A percentile compares a stretch with the other conserved stretches of the same genome.
phyloP scores from a whole-genome alignment of 2,888 invertebrate species.

The Callimorpha dominula region DNA sequence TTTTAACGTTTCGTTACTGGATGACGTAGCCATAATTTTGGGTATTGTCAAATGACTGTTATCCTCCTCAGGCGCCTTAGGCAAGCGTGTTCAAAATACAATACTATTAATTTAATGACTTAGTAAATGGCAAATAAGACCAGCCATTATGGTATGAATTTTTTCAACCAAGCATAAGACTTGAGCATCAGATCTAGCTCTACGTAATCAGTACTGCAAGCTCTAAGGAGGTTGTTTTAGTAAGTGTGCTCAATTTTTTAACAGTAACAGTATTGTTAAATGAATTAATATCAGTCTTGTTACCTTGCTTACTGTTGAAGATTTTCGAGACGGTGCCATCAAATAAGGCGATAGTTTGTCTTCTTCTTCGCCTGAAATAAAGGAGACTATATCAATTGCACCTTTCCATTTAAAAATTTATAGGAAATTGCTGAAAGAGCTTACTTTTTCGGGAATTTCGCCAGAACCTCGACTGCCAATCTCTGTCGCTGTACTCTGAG shows the following conservation, averaged over 20 bases:
- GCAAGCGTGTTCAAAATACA: conserved; percentile 61
- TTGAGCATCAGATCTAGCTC: neutral
- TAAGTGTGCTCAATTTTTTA: neutral
- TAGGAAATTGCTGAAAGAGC: conserved; percentile 20
- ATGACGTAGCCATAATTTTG: conserved; percentile 90
- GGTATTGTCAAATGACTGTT: conserved; percentile 90
- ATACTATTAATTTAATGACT: neutral
- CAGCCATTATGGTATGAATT: neutral
- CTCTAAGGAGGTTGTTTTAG: neutral
- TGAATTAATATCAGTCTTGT: neutral
- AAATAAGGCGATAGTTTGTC: conserved; percentile 79
- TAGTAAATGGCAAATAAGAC: neutral
- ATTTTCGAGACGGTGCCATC: conserved; percentile 76
- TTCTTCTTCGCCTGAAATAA: conserved; percentile 75
- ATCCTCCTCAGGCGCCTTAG: conserved; percentile 83
- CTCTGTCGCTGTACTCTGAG: conserved; percentile 91
- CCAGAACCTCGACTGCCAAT: conserved; percentile 89
- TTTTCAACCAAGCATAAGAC: neutral
- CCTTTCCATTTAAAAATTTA: neutral
- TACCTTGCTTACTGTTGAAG: conserved; percentile 79
- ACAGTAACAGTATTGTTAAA: neutral
- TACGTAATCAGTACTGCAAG: neutral
- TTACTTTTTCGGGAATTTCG: conserved; percentile 84
- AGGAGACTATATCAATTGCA: neutral
- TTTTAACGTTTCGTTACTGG: conserved; percentile 92